Conservation (phyloP, 1,140 invertebrate species). For the Gyrodactylus salaris region DNA sequence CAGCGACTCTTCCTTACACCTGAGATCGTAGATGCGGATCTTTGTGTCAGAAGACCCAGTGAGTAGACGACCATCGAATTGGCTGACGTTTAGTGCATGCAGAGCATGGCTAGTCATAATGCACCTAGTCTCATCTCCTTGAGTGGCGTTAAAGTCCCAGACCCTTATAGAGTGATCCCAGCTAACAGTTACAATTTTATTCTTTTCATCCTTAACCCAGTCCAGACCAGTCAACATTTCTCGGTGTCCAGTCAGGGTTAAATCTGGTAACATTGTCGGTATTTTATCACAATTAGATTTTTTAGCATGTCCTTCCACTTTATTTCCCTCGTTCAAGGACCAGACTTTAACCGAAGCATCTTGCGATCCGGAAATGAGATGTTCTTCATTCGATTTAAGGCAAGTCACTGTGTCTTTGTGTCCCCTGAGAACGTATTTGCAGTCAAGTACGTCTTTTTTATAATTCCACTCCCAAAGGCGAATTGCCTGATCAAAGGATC, state of each 20-base stretch:
- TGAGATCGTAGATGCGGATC: constrained; percentile 5
- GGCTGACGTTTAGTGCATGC: constrained; percentile 5
- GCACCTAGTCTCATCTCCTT: constrained; percentile 1
- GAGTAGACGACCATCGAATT: constrained; percentile 5
- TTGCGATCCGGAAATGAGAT: neutral
- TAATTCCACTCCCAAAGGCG: neutral
- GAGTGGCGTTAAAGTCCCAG: constrained; percentile 45
- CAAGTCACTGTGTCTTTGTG: neutral
- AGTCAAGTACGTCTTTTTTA: neutral
- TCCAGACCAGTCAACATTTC: constrained; percentile 47
- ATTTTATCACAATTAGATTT: neutral
- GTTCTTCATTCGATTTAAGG: neutral
- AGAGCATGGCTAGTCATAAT: constrained; percentile 5
- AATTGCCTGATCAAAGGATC: neutral
- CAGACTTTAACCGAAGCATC: neutral
- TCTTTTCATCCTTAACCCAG: constrained; percentile 35
- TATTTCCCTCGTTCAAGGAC: neutral
- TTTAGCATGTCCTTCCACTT: neutral
- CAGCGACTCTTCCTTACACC: constrained; percentile 35
- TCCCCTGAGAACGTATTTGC: neutral
- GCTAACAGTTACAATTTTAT: constrained; percentile 37
- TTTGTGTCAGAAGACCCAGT: constrained; percentile 5
- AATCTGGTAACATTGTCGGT: neutral
- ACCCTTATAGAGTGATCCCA: constrained; percentile 79
- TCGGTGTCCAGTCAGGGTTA: constrained; percentile 58